Evolutionary conservation across 2,888 invertebrate species (phyloP), one percentile per base, ranked within the genome.

Genomic region (Drosophila meridiana): DNA sequence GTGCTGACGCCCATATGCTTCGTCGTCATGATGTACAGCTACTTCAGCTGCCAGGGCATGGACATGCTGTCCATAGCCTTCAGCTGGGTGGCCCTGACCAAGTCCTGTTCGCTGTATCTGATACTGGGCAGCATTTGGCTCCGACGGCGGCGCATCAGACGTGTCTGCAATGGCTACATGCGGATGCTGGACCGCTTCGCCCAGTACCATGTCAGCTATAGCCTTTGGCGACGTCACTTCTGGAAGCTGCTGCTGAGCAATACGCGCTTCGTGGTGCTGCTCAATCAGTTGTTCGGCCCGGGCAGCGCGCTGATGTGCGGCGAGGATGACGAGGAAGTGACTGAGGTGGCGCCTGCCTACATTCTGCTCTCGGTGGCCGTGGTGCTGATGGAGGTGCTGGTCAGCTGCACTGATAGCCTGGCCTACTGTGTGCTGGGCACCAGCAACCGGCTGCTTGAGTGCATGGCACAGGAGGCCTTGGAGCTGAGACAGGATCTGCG

Each of bases 61-160:
- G 72, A 77, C n/a, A 80, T 83, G 48, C 26, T 89, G 7, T 58
- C 70, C 0, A 9, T 58, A n/a, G 72, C 73, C 20, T 86, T 67
- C 20, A 76, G 45, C 9, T 62, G 83, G 6, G 76, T 74, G 9
- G 57, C 34, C 0, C 2, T 86, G 52, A 6, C 69, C 32, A 71
- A 68, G 13, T 7, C 64, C 30, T 13, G 30, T 3, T 52, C 69
- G 14, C 45, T 69, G 5, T 0, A 61, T 5, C 9, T 76, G 30
- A 59, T 80, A 4, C 4, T 83, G 5, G 40, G 2, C 38, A 69
- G 45, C 8, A 42, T 68, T n/a, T 83, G 83, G 83, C 0, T 64
- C 0, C 40, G 56, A 28, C 53, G 87, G 3, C 34, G 28, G 0
- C 73, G 59, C 1, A 0, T 76, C 7, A 40, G 45, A 8, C 38